Evolutionary conservation across 1,140 invertebrate species (phyloP).

Genomic region (Zophobas morio): DNA sequence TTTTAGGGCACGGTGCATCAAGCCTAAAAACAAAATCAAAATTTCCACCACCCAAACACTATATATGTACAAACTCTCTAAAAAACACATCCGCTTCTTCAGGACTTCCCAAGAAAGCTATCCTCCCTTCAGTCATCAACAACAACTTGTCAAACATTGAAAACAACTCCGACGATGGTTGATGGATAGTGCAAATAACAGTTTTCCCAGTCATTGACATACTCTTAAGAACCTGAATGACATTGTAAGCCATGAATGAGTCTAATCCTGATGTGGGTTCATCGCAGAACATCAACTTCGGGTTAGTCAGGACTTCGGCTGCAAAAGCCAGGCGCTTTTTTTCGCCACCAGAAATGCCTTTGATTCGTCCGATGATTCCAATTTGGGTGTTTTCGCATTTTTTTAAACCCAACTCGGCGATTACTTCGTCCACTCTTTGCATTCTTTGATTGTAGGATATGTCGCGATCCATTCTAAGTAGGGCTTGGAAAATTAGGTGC

Average conservation of each 20-base stretch:
- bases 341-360: conserved; percentile 97
- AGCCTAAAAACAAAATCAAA: conserved; percentile 70
- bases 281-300: conserved; percentile 96
- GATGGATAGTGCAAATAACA: conserved; percentile 95
- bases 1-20: conserved; percentile 83
- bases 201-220: conserved; percentile 90
- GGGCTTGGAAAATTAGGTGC: conserved; percentile 83
- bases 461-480: conserved; percentile 91
- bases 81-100: conserved; percentile 88
- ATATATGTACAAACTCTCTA: conserved; percentile 74
- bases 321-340: conserved; percentile 96
- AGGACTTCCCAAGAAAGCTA: conserved; percentile 90
- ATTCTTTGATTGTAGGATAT: conserved; percentile 84
- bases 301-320: conserved; percentile 95
- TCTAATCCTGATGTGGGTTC: conserved; percentile 94
- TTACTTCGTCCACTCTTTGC: conserved; percentile 90
- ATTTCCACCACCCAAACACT: not conserved
- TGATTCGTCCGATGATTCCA: conserved; percentile 86
- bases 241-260: conserved; percentile 90
- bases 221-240: conserved; percentile 87
- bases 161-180: conserved; percentile 95
- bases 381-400: conserved; percentile 93
- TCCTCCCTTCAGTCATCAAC: conserved; percentile 92
- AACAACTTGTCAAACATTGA: conserved; percentile 93
- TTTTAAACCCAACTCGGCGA: conserved; percentile 86